Evolutionary conservation across 2,888 invertebrate species (phyloP).

Genomic region (Cylloceria caligata): DNA sequence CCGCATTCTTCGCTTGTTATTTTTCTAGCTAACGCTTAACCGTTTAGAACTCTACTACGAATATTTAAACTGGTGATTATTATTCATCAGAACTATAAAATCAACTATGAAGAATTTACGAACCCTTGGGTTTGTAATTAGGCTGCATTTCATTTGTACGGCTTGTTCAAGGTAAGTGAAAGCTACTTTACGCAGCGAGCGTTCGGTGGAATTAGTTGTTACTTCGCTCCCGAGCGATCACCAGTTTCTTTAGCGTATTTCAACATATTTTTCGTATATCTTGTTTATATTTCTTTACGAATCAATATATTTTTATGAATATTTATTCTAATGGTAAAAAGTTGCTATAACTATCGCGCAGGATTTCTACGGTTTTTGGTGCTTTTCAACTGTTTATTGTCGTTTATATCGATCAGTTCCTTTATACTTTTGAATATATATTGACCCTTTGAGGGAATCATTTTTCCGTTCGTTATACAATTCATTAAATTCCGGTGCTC

Average conservation of each 20-base stretch:
- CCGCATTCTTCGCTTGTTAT: slow-evolving; percentile 37
- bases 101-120: slow-evolving; percentile 34
- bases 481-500: too few species aligned
- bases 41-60: neutral
- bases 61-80: slow-evolving; percentile 1
- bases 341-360: too few species aligned
- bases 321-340: too few species aligned
- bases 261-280: neutral
- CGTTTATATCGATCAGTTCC: neutral
- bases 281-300: too few species aligned
- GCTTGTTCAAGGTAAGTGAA: slow-evolving; percentile 61
- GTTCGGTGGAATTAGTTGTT: neutral
- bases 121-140: slow-evolving; percentile 35
- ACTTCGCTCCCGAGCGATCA: neutral
- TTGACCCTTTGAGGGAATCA: neutral
- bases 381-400: neutral
- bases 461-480: too few species aligned
- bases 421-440: neutral
- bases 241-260: neutral
- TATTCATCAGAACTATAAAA: neutral
- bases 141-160: slow-evolving; percentile 45
- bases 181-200: slow-evolving; percentile 14
- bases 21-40: slow-evolving; percentile 12
- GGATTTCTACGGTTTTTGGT: neutral
- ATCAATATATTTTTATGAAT: too few species aligned